Evolutionary conservation across 2,113 vertebrate species (phyloP).

Genomic region (Dicerorhinus sumatrensis): DNA sequence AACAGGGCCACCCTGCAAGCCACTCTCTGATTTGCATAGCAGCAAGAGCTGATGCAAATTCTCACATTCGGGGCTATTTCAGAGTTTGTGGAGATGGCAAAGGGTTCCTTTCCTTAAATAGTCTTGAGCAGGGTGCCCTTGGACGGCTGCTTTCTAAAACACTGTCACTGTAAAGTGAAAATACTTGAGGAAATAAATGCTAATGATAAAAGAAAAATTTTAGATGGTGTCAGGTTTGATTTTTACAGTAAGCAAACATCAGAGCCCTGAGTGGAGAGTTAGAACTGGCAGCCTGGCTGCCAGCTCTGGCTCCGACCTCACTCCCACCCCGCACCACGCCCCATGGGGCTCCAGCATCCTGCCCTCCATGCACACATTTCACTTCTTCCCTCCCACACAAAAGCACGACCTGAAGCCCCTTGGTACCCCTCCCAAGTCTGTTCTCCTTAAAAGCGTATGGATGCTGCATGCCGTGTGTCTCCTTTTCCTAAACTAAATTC

Average conservation of each 20-base stretch:
- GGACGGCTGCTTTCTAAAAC: neutral
- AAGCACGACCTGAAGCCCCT: neutral
- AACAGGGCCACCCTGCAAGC: conserved; percentile 63
- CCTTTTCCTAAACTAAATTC: neutral
- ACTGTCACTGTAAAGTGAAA: neutral
- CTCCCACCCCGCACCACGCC: neutral
- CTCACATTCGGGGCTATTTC: conserved; percentile 65
- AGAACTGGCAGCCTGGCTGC: neutral
- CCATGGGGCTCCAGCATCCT: neutral
- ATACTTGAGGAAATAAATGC: conserved; percentile 28
- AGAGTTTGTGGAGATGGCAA: conserved; percentile 51
- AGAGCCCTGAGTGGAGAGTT: neutral
- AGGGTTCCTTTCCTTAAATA: conserved; percentile 69
- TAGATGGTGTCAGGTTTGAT: neutral
- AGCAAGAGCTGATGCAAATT: conserved; percentile 37
- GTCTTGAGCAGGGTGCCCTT: neutral
- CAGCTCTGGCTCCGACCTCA: neutral
- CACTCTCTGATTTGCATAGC: conserved; percentile 64
- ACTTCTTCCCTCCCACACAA: neutral
- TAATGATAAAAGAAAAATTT: neutral
- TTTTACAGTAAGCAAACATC: neutral
- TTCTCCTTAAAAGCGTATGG: neutral
- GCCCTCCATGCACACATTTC: no score
- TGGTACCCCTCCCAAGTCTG: neutral
- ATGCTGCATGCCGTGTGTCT: neutral